Base-by-base conservation (phyloP, 2,797 vertebrate genomes). In the Melanotaenia nigrans region DNA sequence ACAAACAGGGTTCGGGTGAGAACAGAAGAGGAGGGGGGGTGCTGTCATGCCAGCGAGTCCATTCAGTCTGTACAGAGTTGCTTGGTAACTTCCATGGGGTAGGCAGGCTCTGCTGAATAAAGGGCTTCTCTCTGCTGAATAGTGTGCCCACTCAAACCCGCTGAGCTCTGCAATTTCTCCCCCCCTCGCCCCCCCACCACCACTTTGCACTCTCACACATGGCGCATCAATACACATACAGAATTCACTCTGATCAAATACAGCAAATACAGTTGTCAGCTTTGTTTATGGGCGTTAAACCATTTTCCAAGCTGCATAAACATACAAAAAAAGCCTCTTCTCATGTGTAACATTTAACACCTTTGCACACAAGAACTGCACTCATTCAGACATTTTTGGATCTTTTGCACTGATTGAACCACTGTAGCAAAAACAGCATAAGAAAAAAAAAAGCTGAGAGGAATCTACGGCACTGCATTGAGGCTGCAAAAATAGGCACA, bases 101-200 rank as follows among this genome's bases (percentile, higher is more conserved):
- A 75, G 88, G 88, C 89, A 87, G 86, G 83, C 90, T 53, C 73
- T 83, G 85, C 87, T 89, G 91, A 89, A 92, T 92, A 92, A 91
- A 92, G 88, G 86, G 77, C 91, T 91, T 91, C 87, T 92, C 90
- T 93, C 88, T 88, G 89, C 90, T 92, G 89, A 92, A 93, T 92
- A 86, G 89, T 75, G 79, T 87, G 85, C 87, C 91, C 89, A 87
- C 87, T 90, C 89, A 85, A 90, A 92, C 90, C 79, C 8, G 91
- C 92, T 94, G 93, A 93, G 89, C 88, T 90, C 86, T 73, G 92
- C 92, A 89, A 71, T 90, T 85, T 85, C 78, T 78, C 68, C 65
- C 81, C 53, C 45, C 45, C 10, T 64, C 62, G 1, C 13, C 13
- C 51, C 13, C 56, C 20, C 0, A 40, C 64, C 45, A 42, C 33